Conservation (phyloP, 2,113 vertebrate species). For the Labeo catla region DNA sequence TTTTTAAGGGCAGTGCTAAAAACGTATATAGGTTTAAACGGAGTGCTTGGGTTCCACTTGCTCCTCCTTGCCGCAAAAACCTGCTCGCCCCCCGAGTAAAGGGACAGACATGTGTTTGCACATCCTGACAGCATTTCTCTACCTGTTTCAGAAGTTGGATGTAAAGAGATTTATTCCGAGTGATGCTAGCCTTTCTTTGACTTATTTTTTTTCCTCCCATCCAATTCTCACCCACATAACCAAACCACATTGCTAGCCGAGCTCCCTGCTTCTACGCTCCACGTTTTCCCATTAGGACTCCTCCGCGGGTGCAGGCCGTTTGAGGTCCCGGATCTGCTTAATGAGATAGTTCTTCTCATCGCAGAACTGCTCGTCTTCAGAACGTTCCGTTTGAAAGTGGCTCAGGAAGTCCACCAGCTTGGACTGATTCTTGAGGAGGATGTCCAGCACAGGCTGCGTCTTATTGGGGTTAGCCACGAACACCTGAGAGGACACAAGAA, state of each 20-base stretch:
- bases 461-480: conserved; percentile 98
- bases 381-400: conserved; percentile 94
- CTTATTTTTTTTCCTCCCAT: conserved; percentile 11
- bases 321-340: conserved; percentile 97
- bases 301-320: conserved; percentile 77
- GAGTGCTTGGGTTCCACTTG: conserved; percentile 17
- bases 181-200: conserved; percentile 35
- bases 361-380: conserved; percentile 94
- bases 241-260: conserved; percentile 55
- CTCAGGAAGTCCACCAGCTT: conserved; percentile 97
- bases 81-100: conserved; percentile 5
- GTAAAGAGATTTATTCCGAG: conserved; percentile 15
- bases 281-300: conserved; percentile 65
- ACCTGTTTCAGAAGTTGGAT: conserved; percentile 24
- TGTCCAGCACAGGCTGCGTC: conserved; percentile 95
- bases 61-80: conserved; percentile 20
- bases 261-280: conserved; percentile 34
- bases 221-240: conserved; percentile 50
- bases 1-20: conserved; percentile 23
- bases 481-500: conserved; percentile 78
- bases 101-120: conserved; percentile 27
- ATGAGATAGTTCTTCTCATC: conserved; percentile 99
- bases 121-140: conserved; percentile 32
- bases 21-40: conserved; percentile 17
- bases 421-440: conserved; percentile 95